These are phyloP conservation scores for Anoura caudifer DNA, from an alignment of 2,113 vertebrate species.

Conservation along the genomic window DNA sequence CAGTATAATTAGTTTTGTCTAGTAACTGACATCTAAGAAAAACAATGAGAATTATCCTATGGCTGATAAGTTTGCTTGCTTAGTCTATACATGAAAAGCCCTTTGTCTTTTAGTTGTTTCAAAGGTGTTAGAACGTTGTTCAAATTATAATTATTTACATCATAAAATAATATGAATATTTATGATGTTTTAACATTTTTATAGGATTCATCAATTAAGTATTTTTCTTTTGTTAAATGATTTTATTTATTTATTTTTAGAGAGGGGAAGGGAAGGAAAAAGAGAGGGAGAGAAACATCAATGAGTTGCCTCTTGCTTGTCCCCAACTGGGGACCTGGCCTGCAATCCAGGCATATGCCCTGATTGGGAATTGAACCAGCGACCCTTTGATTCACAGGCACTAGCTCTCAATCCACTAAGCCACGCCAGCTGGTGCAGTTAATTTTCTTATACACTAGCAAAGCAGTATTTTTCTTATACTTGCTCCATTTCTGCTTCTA, in stretches of 20 bases:
- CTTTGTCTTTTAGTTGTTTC: conserved; percentile 21
- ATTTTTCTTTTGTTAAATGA: too few species aligned
- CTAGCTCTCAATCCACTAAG: too few species aligned
- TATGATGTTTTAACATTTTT: neutral
- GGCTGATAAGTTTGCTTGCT: neutral
- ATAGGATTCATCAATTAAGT: neutral
- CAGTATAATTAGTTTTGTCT: neutral
- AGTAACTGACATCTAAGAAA: neutral
- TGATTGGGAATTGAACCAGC: too few species aligned
- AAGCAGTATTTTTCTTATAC: neutral
- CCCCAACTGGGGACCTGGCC: too few species aligned
- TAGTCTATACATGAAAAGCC: neutral
- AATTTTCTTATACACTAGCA: neutral
- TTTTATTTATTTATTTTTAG: too few species aligned
- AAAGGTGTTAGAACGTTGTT: neutral
- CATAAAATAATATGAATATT: neutral
- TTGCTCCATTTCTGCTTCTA: neutral
- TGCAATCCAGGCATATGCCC: too few species aligned
- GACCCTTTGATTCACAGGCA: too few species aligned
- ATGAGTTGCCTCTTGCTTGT: too few species aligned
- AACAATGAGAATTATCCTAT: neutral
- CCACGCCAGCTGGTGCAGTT: neutral
- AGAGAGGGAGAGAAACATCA: too few species aligned
- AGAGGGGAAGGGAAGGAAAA: too few species aligned
- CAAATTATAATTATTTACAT: neutral